phyloP scores from a whole-genome alignment of 2,888 invertebrate genomes.

The Agonum fuliginosum region DNA sequence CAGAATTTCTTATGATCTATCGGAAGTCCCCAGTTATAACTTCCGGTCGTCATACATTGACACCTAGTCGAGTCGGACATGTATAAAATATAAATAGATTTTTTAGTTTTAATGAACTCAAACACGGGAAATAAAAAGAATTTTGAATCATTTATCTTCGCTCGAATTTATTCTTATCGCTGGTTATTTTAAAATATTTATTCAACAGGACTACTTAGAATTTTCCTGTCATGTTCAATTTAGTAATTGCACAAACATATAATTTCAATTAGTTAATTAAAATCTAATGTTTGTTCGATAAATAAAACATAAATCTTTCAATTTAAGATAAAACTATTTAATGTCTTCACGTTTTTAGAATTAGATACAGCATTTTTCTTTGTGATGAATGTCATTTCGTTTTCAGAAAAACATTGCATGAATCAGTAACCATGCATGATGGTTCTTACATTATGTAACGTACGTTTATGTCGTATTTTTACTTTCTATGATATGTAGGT shows the following conservation, averaged over 20 bases:
- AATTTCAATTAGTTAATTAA: slow-evolving; percentile 49
- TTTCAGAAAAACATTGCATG: slow-evolving; percentile 33
- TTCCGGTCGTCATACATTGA: slow-evolving; percentile 51
- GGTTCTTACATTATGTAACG: slow-evolving; percentile 40
- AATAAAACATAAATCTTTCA: slow-evolving; percentile 5
- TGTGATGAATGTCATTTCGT: slow-evolving; percentile 12
- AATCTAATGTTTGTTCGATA: background rate
- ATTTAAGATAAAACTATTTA: background rate
- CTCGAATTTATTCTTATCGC: background rate
- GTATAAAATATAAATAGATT: slow-evolving; percentile 50
- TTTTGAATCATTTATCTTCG: background rate
- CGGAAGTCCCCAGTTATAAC: slow-evolving; percentile 47
- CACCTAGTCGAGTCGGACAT: slow-evolving; percentile 38
- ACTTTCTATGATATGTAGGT: slow-evolving; percentile 41
- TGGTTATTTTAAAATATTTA: background rate
- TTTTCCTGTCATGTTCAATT: too few species aligned
- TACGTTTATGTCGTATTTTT: slow-evolving; percentile 39
- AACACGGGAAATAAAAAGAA: background rate
- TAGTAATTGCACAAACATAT: background rate
- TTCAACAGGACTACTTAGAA: background rate
- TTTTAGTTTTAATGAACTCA: background rate
- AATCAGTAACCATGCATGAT: slow-evolving; percentile 49
- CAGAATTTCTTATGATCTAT: slow-evolving; percentile 48
- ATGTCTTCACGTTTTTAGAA: slow-evolving; percentile 8
- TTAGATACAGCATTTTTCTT: slow-evolving; percentile 4